Base-by-base conservation (phyloP, 2,888 invertebrate species). In the Macaria notata region DNA sequence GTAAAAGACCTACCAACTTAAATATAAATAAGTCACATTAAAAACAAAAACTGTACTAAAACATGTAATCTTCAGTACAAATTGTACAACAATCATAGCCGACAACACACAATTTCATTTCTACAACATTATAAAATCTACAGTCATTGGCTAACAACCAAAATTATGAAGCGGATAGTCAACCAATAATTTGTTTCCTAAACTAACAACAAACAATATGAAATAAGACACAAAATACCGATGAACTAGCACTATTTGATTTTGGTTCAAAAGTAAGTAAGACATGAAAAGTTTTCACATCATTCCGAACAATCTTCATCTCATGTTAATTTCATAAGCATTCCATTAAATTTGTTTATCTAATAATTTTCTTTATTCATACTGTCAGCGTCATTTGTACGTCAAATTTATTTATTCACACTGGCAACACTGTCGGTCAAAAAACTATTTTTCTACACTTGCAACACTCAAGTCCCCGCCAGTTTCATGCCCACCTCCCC, bases 401-500 rank as follows among this genome's bases (percentile, higher is more conserved):
- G 33, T 6, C 33, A 2, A 36, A 7, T 19, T 19, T 19, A 36
- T 36, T 36, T 36, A 6, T 36, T 36, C 7, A 7, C 45, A 45
- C 9, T 31, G 36, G 38, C 4, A 36, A 47, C 47, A 19, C 8
- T 29, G 7, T 6, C 33, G 1, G 33, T 2, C 33, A 36, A 36
- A 7, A 36, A 36, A 36, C 33, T 6, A n/a, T n/a, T 36, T 42
- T 9, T 4, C 1, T n/a, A 9, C 42, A n/a, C 8, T 42, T 3
- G 42, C 42, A 42, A 42, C 42, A 42, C 9, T 85, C 81, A 87
- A 49, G 78, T 77, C 9, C 80, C 79, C 0, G 78, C 71, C 0
- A 88, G 63, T 55, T 83, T 88, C 73, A 83, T 83, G 62, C 82
- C 89, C 63, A 86, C 88, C 83, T 80, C 90, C 51, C 83, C 92